Conservation (phyloP, 2,797 vertebrate genomes). For the Geotrypetes seraphini region DNA sequence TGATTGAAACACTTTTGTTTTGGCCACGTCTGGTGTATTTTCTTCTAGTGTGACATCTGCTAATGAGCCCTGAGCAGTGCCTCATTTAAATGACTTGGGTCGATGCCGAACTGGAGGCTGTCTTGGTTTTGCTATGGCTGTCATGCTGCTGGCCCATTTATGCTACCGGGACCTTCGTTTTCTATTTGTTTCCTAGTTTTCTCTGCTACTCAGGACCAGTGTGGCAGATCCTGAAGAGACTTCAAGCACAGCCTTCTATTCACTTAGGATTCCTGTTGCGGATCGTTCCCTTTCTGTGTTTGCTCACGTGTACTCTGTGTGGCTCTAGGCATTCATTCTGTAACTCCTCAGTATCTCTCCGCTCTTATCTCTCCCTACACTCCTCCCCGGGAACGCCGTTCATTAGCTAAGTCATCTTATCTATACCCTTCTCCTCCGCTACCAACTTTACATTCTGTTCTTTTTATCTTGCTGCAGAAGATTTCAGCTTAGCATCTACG, state of each 20-base stretch:
- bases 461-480: too few species aligned
- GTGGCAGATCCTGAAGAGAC: not conserved
- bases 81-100: not conserved
- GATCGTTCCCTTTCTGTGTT: too few species aligned
- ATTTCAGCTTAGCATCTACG: too few species aligned
- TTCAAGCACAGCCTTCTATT: not conserved
- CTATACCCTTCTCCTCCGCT: too few species aligned
- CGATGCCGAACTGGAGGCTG: not conserved
- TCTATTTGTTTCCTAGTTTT: not conserved
- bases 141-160: too few species aligned
- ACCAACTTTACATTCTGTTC: too few species aligned
- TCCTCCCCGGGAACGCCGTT: too few species aligned
- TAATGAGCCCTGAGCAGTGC: not conserved
- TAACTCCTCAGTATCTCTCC: too few species aligned
- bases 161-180: not conserved
- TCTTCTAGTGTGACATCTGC: not conserved
- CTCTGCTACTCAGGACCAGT: not conserved
- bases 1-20: constrained; percentile 2
- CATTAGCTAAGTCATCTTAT: too few species aligned
- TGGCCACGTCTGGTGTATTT: not conserved
- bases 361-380: too few species aligned
- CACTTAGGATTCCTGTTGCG: not conserved
- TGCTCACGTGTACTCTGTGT: too few species aligned
- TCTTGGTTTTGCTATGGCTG: not conserved
- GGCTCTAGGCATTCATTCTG: too few species aligned